These are phyloP conservation scores for Phyllostomus hastatus DNA, from an alignment of 2,113 vertebrate species.

Conservation along the genomic window DNA sequence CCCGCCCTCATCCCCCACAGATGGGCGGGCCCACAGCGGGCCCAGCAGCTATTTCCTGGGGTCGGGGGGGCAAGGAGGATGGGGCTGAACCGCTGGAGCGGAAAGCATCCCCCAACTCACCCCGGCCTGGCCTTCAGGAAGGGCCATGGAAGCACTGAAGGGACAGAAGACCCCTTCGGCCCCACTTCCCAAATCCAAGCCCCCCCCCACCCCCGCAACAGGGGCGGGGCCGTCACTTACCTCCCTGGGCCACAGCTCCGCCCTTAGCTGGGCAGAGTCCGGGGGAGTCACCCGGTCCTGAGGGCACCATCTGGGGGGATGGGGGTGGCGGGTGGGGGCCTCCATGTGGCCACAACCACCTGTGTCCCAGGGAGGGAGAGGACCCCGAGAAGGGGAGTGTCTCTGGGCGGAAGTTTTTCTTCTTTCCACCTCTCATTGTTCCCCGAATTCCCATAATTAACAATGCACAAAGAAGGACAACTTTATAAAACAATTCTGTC, in stretches of 20 bases:
- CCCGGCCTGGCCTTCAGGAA: neutral
- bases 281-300: fast-evolving
- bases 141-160: neutral
- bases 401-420: neutral
- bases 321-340: fast-evolving
- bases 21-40: fast-evolving
- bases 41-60: neutral
- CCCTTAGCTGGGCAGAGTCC: neutral
- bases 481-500: neutral
- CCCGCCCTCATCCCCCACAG: fast-evolving
- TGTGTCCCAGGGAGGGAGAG: fast-evolving
- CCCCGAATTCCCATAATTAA: neutral
- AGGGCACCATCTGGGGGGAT: too few relatives aligned
- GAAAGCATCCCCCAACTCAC: neutral
- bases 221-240: fast-evolving
- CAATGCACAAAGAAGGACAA: fast-evolving
- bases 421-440: neutral
- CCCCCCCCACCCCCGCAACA: neutral
- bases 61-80: neutral
- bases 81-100: neutral
- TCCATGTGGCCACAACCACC: fast-evolving
- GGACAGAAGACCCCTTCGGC: fast-evolving
- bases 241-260: fast-evolving
- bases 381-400: fast-evolving
- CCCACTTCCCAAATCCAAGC: neutral